These are phyloP conservation scores for Lithobates pipiens DNA, from an alignment of 2,797 vertebrate species.

Conservation along the genomic window DNA sequence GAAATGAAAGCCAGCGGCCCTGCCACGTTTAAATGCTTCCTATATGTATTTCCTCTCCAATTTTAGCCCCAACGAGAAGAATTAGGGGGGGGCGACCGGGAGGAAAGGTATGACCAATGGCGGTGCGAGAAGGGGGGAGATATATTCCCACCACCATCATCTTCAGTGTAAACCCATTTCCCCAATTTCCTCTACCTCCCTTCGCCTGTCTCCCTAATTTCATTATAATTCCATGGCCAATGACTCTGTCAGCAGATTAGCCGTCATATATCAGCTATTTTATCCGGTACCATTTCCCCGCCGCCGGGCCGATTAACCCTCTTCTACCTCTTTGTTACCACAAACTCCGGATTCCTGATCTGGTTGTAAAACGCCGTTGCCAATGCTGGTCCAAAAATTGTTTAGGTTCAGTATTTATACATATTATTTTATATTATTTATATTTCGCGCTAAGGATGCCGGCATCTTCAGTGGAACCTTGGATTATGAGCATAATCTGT, in stretches of 20 bases:
- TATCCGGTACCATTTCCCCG: neutral
- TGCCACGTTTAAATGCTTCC: conserved; percentile 37
- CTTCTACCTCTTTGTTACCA: neutral
- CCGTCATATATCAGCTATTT: neutral
- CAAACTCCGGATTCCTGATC: neutral
- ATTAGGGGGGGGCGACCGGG: conserved; percentile 3
- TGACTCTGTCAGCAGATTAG: neutral
- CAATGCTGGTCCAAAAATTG: neutral
- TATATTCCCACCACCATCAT: neutral
- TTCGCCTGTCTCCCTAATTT: conserved; percentile 1
- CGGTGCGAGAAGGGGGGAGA: neutral
- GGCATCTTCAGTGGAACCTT: too few relatives aligned
- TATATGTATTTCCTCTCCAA: conserved; percentile 55
- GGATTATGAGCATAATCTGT: too few relatives aligned
- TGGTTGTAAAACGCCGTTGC: neutral
- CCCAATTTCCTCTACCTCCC: neutral
- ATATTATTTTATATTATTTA: too few relatives aligned
- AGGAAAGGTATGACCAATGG: neutral
- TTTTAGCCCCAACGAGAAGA: conserved; percentile 14
- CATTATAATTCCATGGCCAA: neutral
- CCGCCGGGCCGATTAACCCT: neutral
- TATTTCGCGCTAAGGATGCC: neutral
- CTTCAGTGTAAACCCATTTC: neutral
- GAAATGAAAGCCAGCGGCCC: conserved; percentile 59
- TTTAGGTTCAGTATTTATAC: neutral